Evolutionary conservation across 1,140 invertebrate species (phyloP).

Genomic region (Drosophila melanica): DNA sequence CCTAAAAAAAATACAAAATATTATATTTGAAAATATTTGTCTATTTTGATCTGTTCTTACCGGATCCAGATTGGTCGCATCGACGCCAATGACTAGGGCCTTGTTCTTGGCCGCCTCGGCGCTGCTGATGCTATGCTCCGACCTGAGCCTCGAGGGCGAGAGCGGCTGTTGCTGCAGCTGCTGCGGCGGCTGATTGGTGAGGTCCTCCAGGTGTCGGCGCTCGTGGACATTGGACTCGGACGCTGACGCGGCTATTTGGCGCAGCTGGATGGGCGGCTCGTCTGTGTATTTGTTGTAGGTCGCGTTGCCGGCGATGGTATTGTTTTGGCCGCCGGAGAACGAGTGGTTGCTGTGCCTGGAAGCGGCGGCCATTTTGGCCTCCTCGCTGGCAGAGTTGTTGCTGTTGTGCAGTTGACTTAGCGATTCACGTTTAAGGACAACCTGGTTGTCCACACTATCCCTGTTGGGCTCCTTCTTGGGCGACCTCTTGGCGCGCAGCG

Average conservation of each 20-base stretch:
- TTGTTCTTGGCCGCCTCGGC: constrained; percentile 84
- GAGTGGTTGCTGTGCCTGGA: constrained; percentile 51
- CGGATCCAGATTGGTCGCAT: constrained; percentile 88
- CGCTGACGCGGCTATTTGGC: constrained; percentile 53
- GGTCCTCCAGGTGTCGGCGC: constrained; percentile 71
- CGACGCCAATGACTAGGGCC: constrained; percentile 89
- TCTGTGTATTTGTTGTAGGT: constrained; percentile 83
- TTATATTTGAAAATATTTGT: too few relatives aligned
- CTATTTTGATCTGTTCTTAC: constrained; percentile 83
- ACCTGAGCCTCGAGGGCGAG: constrained; percentile 64
- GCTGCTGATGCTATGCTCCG: constrained; percentile 50
- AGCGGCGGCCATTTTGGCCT: constrained; percentile 35
- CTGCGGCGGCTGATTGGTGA: constrained; percentile 67
- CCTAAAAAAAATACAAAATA: constrained; percentile 59
- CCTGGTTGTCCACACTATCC: constrained; percentile 76
- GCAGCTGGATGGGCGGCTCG: constrained; percentile 73
- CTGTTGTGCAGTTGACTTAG: constrained; percentile 84
- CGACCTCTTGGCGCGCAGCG: constrained; percentile 90
- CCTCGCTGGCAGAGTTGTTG: constrained; percentile 56
- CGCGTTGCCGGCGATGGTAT: constrained; percentile 67
- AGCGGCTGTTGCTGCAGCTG: constrained; percentile 48
- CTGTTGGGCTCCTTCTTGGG: constrained; percentile 89
- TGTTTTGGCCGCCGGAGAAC: constrained; percentile 43
- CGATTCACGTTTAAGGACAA: constrained; percentile 83
- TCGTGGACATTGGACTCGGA: constrained; percentile 52